Percentiles rank a stretch among this genome's conserved stretches.
Conservation (phyloP, 2,113 vertebrate genomes). For the Vireo altiloquus region DNA sequence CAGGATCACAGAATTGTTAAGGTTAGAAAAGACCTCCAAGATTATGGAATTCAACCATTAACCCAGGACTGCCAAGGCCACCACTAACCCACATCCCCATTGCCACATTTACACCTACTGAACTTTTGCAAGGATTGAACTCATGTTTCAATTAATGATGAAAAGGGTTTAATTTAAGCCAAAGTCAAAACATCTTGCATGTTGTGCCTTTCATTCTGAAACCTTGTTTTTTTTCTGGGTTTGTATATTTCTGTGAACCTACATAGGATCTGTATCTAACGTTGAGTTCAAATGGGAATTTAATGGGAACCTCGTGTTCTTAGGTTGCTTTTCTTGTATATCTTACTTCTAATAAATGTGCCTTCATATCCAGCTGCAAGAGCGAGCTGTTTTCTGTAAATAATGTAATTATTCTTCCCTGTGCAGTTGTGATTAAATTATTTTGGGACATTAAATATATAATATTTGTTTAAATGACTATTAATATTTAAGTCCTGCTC, state of each 20-base stretch:
- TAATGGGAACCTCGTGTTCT: rapidly evolving
- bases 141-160: rapidly evolving
- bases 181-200: not conserved
- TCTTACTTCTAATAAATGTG: not conserved
- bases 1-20: not conserved
- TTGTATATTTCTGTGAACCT: not conserved
- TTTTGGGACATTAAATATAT: not conserved
- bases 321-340: rapidly evolving
- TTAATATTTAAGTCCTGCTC: not conserved
- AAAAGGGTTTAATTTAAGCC: not conserved
- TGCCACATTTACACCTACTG: not conserved
- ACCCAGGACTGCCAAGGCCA: not conserved
- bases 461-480: not conserved
- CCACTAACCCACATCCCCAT: not conserved
- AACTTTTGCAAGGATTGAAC: not conserved
- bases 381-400: not conserved
- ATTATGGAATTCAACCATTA: not conserved
- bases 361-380: not conserved
- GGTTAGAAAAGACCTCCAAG: not conserved
- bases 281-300: not conserved
- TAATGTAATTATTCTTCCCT: not conserved
- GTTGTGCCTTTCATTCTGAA: not conserved
- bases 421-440: not conserved
- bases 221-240: not conserved
- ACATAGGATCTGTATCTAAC: not conserved